Evolutionary conservation across 2,888 invertebrate genomes (phyloP).

Genomic region (Octonoba sinensis): DNA sequence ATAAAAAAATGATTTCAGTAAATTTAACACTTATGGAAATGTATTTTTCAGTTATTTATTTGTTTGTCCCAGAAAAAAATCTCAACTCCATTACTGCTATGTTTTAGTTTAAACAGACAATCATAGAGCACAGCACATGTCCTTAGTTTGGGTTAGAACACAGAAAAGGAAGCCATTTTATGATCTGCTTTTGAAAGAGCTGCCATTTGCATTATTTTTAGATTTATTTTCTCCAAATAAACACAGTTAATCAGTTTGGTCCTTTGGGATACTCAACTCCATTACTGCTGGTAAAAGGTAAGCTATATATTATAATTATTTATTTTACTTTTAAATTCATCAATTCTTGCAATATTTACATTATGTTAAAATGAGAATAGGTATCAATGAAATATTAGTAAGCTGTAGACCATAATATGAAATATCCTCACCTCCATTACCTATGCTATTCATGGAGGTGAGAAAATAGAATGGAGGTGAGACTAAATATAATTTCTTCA

Average conservation of each 20-base stretch:
- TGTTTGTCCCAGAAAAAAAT: neutral
- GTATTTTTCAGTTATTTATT: neutral
- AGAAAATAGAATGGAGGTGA: neutral
- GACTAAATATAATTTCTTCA: neutral
- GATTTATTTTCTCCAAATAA: too few relatives aligned
- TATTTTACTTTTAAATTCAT: neutral
- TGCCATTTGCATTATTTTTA: too few relatives aligned
- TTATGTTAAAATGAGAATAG: neutral
- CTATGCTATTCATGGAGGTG: neutral
- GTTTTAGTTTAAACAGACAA: neutral
- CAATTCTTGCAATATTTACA: neutral
- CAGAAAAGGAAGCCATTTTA: neutral
- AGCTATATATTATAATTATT: neutral
- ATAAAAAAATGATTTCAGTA: neutral
- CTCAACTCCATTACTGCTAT: neutral
- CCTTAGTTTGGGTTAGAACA: neutral
- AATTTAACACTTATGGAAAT: neutral
- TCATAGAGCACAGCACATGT: neutral
- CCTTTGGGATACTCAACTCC: neutral
- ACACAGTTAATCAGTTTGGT: too few relatives aligned
- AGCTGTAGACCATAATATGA: neutral
- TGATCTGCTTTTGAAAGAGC: neutral
- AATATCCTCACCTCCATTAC: neutral
- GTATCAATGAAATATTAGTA: neutral
- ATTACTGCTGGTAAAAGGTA: conserved; percentile 1